Percentiles rank a stretch among this genome's conserved stretches.
These are phyloP conservation scores for Cephonodes hylas DNA, from an alignment of 2,888 invertebrate genomes.

Conservation along the genomic window DNA sequence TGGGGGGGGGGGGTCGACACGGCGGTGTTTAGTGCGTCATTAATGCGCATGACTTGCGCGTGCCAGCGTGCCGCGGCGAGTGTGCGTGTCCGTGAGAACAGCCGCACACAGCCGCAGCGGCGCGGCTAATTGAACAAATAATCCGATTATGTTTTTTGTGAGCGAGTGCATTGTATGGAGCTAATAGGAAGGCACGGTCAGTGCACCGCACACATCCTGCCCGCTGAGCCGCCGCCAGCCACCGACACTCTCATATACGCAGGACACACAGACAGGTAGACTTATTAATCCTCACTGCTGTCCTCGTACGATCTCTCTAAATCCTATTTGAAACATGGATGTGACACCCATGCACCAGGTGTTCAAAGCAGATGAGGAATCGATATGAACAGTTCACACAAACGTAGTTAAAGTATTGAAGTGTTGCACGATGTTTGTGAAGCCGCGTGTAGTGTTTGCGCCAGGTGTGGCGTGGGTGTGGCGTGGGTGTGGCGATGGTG, in stretches of 20 bases:
- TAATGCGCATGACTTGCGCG: slow-evolving; percentile 50
- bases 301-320: too few relatives aligned
- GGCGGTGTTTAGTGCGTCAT: slow-evolving; percentile 28
- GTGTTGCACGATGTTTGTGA: too few relatives aligned
- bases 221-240: background rate
- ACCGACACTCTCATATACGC: too few relatives aligned
- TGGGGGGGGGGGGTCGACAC: slow-evolving; percentile 14
- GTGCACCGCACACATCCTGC: slow-evolving; percentile 2
- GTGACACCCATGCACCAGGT: too few relatives aligned
- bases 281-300: too few relatives aligned
- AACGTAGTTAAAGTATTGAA: too few relatives aligned
- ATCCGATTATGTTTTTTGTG: slow-evolving; percentile 40
- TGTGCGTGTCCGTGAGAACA: slow-evolving; percentile 15
- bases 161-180: slow-evolving; percentile 4
- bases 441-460: too few relatives aligned
- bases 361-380: too few relatives aligned
- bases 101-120: slow-evolving; percentile 3
- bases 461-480: background rate
- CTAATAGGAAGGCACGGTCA: slow-evolving; percentile 7
- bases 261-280: too few relatives aligned
- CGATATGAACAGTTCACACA: too few relatives aligned
- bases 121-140: slow-evolving; percentile 32
- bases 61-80: slow-evolving; percentile 16
- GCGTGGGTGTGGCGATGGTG: background rate
- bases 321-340: too few relatives aligned